Conservation (phyloP, 2,797 vertebrate species). For the Geotrypetes seraphini region DNA sequence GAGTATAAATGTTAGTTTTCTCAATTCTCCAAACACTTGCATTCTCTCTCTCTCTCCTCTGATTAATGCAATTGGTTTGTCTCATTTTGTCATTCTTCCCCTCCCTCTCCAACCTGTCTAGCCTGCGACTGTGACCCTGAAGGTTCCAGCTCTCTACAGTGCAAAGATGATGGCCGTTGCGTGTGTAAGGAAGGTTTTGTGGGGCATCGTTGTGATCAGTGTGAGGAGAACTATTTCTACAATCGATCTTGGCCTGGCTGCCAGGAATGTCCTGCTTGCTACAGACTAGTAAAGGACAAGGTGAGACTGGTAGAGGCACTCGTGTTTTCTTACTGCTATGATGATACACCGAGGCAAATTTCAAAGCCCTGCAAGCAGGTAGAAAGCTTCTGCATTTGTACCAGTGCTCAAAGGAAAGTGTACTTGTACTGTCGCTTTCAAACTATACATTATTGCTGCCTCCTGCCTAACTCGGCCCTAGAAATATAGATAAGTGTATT, state of each 20-base stretch:
- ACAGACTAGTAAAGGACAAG: slow-evolving; percentile 88
- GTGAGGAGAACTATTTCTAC: slow-evolving; percentile 96
- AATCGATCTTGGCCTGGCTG: slow-evolving; percentile 85
- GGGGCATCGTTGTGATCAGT: slow-evolving; percentile 84
- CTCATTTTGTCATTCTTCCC: too few relatives aligned
- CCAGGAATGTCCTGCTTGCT: slow-evolving; percentile 91
- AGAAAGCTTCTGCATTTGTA: too few relatives aligned
- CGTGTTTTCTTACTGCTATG: background rate
- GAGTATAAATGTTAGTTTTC: too few relatives aligned
- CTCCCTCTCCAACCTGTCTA: slow-evolving; percentile 30
- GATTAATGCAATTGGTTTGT: background rate
- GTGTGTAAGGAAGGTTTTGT: slow-evolving; percentile 84
- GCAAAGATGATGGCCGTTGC: slow-evolving; percentile 72
- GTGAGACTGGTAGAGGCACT: too few relatives aligned
- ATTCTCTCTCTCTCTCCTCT: background rate
- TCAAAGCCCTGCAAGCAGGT: too few relatives aligned
- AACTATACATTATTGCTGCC: too few relatives aligned
- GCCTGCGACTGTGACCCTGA: slow-evolving; percentile 90
- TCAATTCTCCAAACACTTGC: too few relatives aligned
- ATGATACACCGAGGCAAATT: too few relatives aligned
- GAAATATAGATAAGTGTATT: too few relatives aligned
- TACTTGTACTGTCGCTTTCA: too few relatives aligned
- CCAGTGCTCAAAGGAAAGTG: too few relatives aligned
- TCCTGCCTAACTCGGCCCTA: too few relatives aligned
- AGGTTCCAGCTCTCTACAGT: slow-evolving; percentile 76